Conservation (phyloP, 30 jellyfish, hydroid and myxozoan species). For the Hydractinia echinata region DNA sequence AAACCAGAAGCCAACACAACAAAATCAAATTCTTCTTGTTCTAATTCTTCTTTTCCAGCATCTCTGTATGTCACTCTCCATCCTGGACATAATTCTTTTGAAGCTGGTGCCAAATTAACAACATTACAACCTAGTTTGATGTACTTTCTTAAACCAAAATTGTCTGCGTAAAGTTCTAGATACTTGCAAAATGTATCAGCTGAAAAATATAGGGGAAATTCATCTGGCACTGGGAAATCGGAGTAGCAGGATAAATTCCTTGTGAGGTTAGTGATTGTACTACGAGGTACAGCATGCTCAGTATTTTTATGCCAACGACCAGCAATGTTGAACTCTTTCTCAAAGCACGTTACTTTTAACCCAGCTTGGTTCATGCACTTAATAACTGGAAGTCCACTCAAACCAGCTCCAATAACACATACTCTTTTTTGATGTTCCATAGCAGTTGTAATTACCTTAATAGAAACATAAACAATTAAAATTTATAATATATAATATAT, state of each 20-base stretch:
- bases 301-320: slow-evolving; percentile 80
- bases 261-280: slow-evolving; percentile 65
- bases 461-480: too few species aligned
- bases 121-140: slow-evolving; percentile 43
- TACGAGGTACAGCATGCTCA: slow-evolving; percentile 50
- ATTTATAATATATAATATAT: too few species aligned
- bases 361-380: slow-evolving; percentile 76
- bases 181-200: slow-evolving; percentile 48
- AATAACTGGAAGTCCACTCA: slow-evolving; percentile 67
- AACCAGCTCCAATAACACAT: slow-evolving; percentile 87
- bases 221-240: slow-evolving; percentile 74
- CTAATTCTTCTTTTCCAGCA: slow-evolving; percentile 17
- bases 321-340: slow-evolving; percentile 46
- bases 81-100: slow-evolving; percentile 5
- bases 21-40: slow-evolving; percentile 50
- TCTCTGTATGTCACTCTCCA: slow-evolving; percentile 53
- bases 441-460: neutral
- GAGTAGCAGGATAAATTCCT: slow-evolving; percentile 62
- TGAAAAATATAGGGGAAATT: slow-evolving; percentile 58
- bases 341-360: slow-evolving; percentile 70
- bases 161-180: slow-evolving; percentile 43
- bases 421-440: slow-evolving; percentile 16
- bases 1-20: slow-evolving; percentile 72
- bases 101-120: slow-evolving; percentile 15
- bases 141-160: slow-evolving; percentile 36